Percentiles rank a stretch among this genome's conserved stretches.
Conservation (phyloP, 1,140 invertebrate genomes). For the Drosophila guanche region DNA sequence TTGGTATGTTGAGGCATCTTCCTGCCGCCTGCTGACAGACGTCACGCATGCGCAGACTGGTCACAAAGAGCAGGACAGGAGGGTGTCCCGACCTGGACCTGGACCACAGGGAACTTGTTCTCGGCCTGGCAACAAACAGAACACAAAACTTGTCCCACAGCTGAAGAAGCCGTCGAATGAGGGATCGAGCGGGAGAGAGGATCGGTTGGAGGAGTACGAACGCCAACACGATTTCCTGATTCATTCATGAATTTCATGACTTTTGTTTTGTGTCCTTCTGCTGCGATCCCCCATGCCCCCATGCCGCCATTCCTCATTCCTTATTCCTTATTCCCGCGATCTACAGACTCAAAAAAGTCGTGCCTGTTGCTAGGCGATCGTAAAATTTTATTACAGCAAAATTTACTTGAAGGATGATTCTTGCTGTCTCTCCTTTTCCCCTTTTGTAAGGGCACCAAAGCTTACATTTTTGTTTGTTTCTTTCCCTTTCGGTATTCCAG, state of each 20-base stretch:
- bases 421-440: background rate
- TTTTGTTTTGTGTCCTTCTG: constrained; percentile 65
- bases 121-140: constrained; percentile 46
- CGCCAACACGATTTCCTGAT: constrained; percentile 70
- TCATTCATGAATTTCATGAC: constrained; percentile 79
- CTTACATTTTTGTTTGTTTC: background rate
- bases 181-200: constrained; percentile 25
- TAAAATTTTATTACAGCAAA: constrained; percentile 67
- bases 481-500: constrained; percentile 20
- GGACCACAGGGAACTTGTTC: constrained; percentile 47
- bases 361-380: constrained; percentile 68
- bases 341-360: constrained; percentile 21
- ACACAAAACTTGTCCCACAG: constrained; percentile 25
- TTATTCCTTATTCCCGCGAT: too few relatives aligned
- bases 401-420: constrained; percentile 42
- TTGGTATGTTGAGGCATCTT: constrained; percentile 52
- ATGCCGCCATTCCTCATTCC: background rate
- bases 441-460: background rate
- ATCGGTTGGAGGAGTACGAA: constrained; percentile 21
- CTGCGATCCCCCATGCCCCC: constrained; percentile 6
- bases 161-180: constrained; percentile 12
- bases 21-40: constrained; percentile 57
- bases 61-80: background rate
- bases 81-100: constrained; percentile 8
- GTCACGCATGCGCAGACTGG: constrained; percentile 63